These are phyloP conservation scores for Heliocidaris erythrogramma DNA, from an alignment of 35 echinoderm and acorn worm genomes.

Conservation along the genomic window DNA sequence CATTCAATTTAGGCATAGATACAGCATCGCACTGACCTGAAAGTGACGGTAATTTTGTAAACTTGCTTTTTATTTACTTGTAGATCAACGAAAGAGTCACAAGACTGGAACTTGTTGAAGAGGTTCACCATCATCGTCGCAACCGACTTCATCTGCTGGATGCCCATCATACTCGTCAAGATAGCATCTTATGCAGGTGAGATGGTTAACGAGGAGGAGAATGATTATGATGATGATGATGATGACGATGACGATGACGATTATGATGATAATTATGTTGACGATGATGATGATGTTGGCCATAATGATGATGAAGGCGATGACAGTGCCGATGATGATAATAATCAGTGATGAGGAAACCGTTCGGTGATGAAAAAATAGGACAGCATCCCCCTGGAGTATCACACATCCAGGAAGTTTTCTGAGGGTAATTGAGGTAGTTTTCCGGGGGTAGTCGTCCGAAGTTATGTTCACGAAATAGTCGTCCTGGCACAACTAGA, in stretches of 20 bases:
- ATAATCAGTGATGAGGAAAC: no score
- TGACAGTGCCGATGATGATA: no score
- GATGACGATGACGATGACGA: constrained; percentile 26
- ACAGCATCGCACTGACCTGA: no score
- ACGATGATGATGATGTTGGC: constrained; percentile 40
- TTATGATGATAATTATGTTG: constrained; percentile 31
- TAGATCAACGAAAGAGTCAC: constrained; percentile 87
- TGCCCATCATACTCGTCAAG: constrained; percentile 95
- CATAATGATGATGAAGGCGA: not conserved
- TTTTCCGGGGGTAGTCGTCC: no score
- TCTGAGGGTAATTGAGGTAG: no score
- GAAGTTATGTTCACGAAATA: no score
- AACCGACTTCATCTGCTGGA: constrained; percentile 97
- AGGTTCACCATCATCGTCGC: constrained; percentile 89
- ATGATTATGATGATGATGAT: constrained; percentile 47
- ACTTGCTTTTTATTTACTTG: not conserved
- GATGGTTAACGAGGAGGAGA: not conserved
- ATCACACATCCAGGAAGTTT: no score
- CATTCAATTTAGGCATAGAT: no score
- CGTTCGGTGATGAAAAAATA: no score
- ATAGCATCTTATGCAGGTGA: constrained; percentile 81
- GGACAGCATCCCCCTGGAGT: no score
- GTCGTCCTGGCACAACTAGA: no score
- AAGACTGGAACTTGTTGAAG: constrained; percentile 86
- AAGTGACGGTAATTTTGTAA: not conserved